These are phyloP conservation scores for Verasper variegatus DNA, from an alignment of 2,113 vertebrate species.

Conservation along the genomic window DNA sequence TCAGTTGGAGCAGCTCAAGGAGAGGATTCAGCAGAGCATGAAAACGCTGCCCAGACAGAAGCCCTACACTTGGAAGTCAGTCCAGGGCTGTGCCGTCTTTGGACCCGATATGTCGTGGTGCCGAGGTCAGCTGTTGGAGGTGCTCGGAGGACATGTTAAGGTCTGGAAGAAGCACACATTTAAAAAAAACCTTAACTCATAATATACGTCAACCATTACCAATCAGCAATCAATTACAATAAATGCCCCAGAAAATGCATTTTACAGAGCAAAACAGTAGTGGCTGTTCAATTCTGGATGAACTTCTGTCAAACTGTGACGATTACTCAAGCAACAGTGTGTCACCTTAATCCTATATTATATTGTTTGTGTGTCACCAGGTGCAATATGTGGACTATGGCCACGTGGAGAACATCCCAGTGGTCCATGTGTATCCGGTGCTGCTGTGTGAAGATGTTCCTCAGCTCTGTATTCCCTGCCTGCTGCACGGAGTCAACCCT, in stretches of 20 bases:
- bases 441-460: conserved; percentile 85
- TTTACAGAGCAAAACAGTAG: too few species aligned
- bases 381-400: conserved; percentile 90
- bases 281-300: too few species aligned
- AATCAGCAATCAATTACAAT: not conserved
- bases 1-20: conserved; percentile 81
- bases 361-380: conserved; percentile 65
- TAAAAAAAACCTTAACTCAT: not conserved
- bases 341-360: too few species aligned
- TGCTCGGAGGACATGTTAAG: conserved; percentile 82
- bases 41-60: conserved; percentile 86
- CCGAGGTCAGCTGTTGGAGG: conserved; percentile 86
- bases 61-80: conserved; percentile 89
- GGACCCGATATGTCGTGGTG: conserved; percentile 92
- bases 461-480: conserved; percentile 90
- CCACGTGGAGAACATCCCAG: conserved; percentile 88
- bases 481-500: conserved; percentile 85
- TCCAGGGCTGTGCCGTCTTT: conserved; percentile 89
- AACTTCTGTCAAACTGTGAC: too few species aligned
- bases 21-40: conserved; percentile 86
- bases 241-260: too few species aligned
- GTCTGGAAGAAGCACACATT: conserved; percentile 68
- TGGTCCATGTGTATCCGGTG: conserved; percentile 89
- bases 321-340: too few species aligned
- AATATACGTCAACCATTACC: not conserved